Evolutionary conservation across 2,888 invertebrate genomes (phyloP).

Genomic region (Micoletzkya japonica): DNA sequence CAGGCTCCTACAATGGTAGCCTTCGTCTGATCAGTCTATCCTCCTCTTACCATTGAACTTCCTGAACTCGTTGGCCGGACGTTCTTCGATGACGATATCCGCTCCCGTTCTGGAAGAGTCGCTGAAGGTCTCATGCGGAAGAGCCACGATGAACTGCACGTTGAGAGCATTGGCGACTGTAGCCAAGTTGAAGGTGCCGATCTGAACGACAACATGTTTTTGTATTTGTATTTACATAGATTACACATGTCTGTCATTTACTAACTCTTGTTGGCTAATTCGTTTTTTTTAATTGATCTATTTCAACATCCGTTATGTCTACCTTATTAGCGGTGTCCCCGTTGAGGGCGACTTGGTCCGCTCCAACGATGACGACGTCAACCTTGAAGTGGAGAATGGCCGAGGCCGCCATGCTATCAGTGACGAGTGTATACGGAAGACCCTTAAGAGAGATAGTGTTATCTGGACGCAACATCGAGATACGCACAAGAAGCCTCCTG

Average conservation of each 20-base stretch:
- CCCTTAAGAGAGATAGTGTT: neutral
- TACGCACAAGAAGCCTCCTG: too few relatives aligned
- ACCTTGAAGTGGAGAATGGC: conserved; percentile 83
- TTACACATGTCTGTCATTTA: neutral
- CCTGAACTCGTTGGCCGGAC: conserved; percentile 88
- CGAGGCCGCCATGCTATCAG: conserved; percentile 92
- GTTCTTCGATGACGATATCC: conserved; percentile 87
- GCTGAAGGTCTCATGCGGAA: conserved; percentile 87
- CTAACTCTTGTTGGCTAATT: neutral
- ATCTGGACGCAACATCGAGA: too few relatives aligned
- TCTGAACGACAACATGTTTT: conserved; percentile 22
- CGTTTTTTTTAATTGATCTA: neutral
- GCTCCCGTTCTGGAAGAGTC: conserved; percentile 78
- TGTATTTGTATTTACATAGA: neutral
- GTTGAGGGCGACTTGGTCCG: conserved; percentile 91
- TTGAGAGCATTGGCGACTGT: conserved; percentile 85
- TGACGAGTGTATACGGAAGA: conserved; percentile 82
- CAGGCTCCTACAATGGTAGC: conserved; percentile 34
- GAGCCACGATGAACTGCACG: conserved; percentile 82
- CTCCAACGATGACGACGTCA: conserved; percentile 85
- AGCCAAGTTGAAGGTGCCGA: conserved; percentile 76
- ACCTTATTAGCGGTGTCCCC: conserved; percentile 95
- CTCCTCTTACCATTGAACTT: conserved; percentile 75
- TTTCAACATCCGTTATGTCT: neutral
- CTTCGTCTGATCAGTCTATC: neutral